Percentiles rank a stretch among this genome's conserved stretches.
phyloP scores from a whole-genome alignment of 2,888 invertebrate genomes.

The Drosophila koepferae region DNA sequence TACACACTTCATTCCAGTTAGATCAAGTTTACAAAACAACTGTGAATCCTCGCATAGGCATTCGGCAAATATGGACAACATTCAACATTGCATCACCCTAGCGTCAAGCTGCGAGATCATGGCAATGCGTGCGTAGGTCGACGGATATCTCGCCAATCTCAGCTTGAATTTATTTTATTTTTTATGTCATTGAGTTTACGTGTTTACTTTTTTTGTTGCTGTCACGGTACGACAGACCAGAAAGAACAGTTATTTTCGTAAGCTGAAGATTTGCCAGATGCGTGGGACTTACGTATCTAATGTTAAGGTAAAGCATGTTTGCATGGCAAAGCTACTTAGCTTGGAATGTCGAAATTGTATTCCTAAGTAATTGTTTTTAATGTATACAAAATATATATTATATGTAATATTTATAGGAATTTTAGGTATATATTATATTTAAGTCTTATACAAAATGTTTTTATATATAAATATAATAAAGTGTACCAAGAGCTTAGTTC shows the following conservation, averaged over 20 bases:
- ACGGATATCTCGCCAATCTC: conserved; percentile 43
- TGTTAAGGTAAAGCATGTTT: not conserved
- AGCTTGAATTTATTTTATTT: conserved; percentile 41
- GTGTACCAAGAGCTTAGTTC: not conserved
- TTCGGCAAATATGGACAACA: conserved; percentile 17
- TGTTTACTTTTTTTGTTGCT: conserved; percentile 15
- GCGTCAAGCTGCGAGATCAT: conserved; percentile 15
- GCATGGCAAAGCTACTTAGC: not conserved
- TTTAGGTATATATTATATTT: not conserved
- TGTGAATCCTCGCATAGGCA: conserved; percentile 8
- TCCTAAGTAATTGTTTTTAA: not conserved
- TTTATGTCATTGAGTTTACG: conserved; percentile 47
- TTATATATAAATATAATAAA: not conserved
- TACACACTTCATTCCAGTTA: not conserved
- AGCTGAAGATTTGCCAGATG: not conserved
- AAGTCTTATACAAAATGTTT: not conserved
- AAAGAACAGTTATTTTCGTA: conserved; percentile 3
- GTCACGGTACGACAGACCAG: not conserved
- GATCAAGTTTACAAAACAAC: not conserved
- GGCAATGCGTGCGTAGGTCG: conserved; percentile 50
- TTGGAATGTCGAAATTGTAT: not conserved
- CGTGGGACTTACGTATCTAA: conserved; percentile 7
- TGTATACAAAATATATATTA: not conserved
- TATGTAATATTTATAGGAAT: not conserved
- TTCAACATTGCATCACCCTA: conserved; percentile 57